Evolutionary conservation across 1,140 invertebrate species (phyloP).

Genomic region (Pseudomyrmex concolor): DNA sequence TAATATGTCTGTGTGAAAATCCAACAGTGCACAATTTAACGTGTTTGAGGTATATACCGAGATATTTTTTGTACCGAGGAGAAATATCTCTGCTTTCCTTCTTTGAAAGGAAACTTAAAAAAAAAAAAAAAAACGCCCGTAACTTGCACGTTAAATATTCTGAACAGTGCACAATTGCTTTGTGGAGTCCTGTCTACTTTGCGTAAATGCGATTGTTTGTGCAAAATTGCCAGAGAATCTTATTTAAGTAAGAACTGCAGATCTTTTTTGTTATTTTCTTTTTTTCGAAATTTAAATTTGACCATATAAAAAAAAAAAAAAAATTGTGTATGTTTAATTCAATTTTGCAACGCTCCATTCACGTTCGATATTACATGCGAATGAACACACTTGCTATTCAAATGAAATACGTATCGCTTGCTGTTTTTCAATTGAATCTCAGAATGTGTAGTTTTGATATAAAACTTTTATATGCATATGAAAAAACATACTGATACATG

Average conservation of each 20-base stretch:
- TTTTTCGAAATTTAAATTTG: background rate
- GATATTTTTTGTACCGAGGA: background rate
- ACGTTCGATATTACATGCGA: too few relatives aligned
- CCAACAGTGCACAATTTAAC: background rate
- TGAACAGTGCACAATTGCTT: background rate
- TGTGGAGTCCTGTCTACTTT: constrained; percentile 5
- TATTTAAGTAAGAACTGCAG: background rate
- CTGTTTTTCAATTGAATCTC: too few relatives aligned
- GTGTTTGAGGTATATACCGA: background rate
- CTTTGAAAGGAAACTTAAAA: background rate
- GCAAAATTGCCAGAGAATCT: constrained; percentile 8
- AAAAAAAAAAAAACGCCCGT: background rate
- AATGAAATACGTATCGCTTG: too few relatives aligned
- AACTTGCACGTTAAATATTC: constrained; percentile 6
- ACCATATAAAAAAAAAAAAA: background rate
- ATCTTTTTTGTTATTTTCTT: background rate
- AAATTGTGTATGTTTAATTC: too few relatives aligned
- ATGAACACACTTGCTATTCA: too few relatives aligned
- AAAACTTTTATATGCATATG: too few relatives aligned
- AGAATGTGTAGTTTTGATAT: too few relatives aligned
- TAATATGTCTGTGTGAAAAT: too few relatives aligned
- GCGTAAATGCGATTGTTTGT: constrained; percentile 9
- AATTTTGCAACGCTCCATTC: too few relatives aligned
- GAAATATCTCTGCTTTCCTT: background rate
- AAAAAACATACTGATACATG: too few relatives aligned